phyloP scores from a whole-genome alignment of 2,888 invertebrate genomes.

The Scaptodrosophila latifasciaeformis region DNA sequence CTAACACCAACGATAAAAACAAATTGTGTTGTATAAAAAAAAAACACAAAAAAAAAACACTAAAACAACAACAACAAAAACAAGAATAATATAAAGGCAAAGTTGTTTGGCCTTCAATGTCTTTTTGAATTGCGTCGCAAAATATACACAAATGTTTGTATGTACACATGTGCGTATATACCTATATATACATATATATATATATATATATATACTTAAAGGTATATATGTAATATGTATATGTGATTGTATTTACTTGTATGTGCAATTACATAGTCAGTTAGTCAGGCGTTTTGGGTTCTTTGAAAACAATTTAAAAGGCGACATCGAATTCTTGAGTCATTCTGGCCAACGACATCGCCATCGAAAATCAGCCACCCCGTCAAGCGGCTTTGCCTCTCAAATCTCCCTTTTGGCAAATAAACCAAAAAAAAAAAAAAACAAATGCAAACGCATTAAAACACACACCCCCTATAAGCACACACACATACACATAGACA shows the following conservation, averaged over 20 bases:
- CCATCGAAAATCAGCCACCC: too few species aligned
- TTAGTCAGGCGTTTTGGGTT: too few species aligned
- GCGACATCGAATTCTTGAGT: constrained; percentile 4
- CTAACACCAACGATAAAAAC: too few species aligned
- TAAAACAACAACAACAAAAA: constrained; percentile 33
- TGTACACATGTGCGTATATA: constrained; percentile 4
- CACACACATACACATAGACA: constrained; percentile 25
- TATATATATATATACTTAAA: background rate
- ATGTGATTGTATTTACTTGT: constrained; percentile 6
- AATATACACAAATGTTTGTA: constrained; percentile 12
- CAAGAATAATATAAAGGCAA: constrained; percentile 45
- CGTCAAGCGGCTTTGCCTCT: background rate
- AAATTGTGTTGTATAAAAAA: too few species aligned
- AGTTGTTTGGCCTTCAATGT: constrained; percentile 68
- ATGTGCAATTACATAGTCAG: too few species aligned
- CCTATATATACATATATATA: constrained; percentile 22
- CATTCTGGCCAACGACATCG: constrained; percentile 35
- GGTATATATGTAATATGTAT: constrained; percentile 14
- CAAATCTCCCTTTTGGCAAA: background rate
- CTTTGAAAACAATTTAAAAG: constrained; percentile 4
- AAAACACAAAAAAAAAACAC: constrained; percentile 19
- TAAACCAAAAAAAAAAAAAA: background rate
- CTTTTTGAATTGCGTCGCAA: constrained; percentile 67
- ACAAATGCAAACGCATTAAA: constrained; percentile 1
- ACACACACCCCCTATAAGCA: constrained; percentile 12